These are phyloP conservation scores for Sciaenops ocellatus DNA, from an alignment of 2,797 vertebrate species.

Conservation along the genomic window DNA sequence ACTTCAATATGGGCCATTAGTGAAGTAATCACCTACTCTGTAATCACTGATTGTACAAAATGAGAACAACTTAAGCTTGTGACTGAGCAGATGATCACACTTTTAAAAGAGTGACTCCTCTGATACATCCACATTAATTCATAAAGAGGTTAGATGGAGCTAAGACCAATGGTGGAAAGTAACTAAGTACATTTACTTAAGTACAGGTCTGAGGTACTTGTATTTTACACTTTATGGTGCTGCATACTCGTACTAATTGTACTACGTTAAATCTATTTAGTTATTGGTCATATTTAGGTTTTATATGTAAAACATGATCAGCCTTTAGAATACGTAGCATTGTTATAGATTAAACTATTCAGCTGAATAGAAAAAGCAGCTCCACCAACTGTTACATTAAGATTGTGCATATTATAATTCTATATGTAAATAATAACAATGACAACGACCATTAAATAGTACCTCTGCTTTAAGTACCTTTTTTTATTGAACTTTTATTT, in stretches of 20 bases:
- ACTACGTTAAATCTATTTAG: background rate
- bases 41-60: background rate
- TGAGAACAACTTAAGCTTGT: background rate
- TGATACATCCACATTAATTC: background rate
- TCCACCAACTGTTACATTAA: background rate
- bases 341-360: background rate
- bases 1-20: slow-evolving; percentile 37
- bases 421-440: background rate
- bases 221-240: background rate
- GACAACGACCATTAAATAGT: background rate
- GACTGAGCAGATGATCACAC: background rate
- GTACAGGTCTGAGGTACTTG: background rate
- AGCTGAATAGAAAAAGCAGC: background rate
- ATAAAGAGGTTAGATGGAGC: background rate
- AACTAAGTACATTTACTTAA: background rate
- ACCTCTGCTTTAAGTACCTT: too few relatives aligned
- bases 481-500: background rate
- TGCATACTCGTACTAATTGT: background rate
- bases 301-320: too few relatives aligned
- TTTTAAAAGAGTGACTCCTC: background rate
- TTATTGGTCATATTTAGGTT: background rate
- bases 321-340: background rate
- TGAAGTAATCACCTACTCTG: background rate
- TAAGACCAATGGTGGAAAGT: background rate
- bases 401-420: background rate